Evolutionary conservation across 1,140 invertebrate species (phyloP), one percentile per base, ranked within the genome.

Genomic region (Zaprionus vittiger): DNA sequence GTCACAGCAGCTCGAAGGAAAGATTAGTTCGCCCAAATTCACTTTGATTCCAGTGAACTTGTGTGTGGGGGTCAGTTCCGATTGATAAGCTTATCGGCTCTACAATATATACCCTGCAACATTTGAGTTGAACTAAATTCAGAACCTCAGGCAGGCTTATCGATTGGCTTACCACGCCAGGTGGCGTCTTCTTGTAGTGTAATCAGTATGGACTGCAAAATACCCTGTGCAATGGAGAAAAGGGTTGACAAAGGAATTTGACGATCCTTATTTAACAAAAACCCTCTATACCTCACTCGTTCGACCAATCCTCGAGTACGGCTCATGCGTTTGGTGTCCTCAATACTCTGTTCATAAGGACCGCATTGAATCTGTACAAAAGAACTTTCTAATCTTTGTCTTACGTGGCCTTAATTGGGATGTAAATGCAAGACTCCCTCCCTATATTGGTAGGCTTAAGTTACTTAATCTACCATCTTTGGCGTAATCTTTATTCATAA

Each of bases 21-120:
- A 74, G 65, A 34, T 22, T 38, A 74, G 65, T 14, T 22, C 28
- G 14, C 20, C 17, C 64, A 67, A 73, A 68, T 65, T 52, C 34
- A 22, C 22, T 52, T 38, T 12, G 22, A 49, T 26, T 52, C 2
- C 28, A 20, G 41, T 71, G 67, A 71, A 41, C 60, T 70, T 22
- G 41, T 12, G 24, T 24, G 4, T 22, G 22, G 15, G 60, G 67
- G 67, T 71, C 60, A 71, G 22, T 60, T 52, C 12, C 12, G 52
- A 49, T 17, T 28, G 73, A 75, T 75, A 75, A 75, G 66, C 66
- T 52, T 75, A 74, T 74, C 54, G 28, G 11, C 57, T 57, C 28
- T 17, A 28, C 55, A 26, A 20, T 49, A 22, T 52, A 52, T 20
- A 52, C 15, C 4, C 14, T 15, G 15, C 15, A 41, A 41, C 31